Percentiles rank a stretch among this genome's conserved stretches.
These are phyloP conservation scores for Calameuta idolon DNA, from an alignment of 2,888 invertebrate species.

Conservation along the genomic window DNA sequence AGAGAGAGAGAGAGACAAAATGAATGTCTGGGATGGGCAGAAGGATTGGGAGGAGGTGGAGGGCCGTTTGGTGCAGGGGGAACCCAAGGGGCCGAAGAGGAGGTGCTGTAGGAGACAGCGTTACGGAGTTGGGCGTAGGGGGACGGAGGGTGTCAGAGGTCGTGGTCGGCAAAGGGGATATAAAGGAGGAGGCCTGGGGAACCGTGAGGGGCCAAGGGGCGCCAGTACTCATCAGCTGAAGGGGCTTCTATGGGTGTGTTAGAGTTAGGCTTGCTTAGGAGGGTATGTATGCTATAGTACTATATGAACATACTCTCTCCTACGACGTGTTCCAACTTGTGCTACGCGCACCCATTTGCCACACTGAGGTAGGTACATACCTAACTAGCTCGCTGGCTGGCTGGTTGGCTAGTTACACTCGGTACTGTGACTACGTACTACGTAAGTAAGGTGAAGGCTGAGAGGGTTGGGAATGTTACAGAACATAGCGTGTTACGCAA, in stretches of 20 bases:
- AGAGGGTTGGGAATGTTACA: background rate
- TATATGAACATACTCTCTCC: constrained; percentile 6
- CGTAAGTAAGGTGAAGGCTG: background rate
- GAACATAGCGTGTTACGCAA: background rate
- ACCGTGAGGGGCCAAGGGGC: constrained; percentile 43
- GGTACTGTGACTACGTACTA: background rate
- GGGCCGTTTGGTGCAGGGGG: constrained; percentile 64
- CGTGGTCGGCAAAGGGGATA: constrained; percentile 13
- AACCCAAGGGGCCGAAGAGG: constrained; percentile 28
- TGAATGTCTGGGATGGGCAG: constrained; percentile 63
- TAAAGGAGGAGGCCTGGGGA: constrained; percentile 14
- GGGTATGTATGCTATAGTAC: constrained; percentile 34
- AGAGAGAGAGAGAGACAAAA: constrained; percentile 68
- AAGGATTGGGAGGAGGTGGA: constrained; percentile 68
- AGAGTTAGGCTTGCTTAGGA: constrained; percentile 45
- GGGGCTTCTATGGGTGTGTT: constrained; percentile 57
- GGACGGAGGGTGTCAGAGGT: constrained; percentile 11
- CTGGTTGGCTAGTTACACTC: background rate
- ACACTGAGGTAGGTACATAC: background rate
- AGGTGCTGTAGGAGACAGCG: constrained; percentile 20
- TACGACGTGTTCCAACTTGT: constrained; percentile 7
- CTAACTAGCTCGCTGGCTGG: background rate
- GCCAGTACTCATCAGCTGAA: constrained; percentile 56
- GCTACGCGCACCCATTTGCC: constrained; percentile 8
- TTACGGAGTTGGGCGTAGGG: constrained; percentile 31